Percentiles rank a stretch among this genome's conserved stretches.
phyloP scores from a whole-genome alignment of 2,113 vertebrate genomes.

The Baryphthengus martii region DNA sequence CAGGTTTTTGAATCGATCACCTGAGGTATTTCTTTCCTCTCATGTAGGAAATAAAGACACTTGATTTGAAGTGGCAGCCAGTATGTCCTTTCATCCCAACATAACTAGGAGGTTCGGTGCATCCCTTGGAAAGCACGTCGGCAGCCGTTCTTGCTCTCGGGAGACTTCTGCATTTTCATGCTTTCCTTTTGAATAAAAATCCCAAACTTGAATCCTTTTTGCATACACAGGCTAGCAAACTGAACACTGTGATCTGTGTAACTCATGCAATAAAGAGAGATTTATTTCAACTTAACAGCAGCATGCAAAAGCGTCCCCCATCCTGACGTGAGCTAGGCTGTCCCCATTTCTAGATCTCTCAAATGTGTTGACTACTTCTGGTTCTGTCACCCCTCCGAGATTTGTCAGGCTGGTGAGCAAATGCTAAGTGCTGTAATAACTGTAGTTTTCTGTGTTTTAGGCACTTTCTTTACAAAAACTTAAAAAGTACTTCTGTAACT shows the following conservation, averaged over 20 bases:
- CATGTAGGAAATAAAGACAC: not conserved
- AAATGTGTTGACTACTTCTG: not conserved
- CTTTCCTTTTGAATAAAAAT: not conserved
- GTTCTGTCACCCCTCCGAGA: not conserved
- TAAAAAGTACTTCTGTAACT: not conserved
- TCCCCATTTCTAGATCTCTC: not conserved
- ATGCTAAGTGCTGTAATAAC: not conserved
- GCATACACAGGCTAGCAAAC: not conserved
- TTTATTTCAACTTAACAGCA: not conserved
- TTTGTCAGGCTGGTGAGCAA: not conserved
- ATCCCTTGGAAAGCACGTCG: not conserved
- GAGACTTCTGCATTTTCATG: not conserved
- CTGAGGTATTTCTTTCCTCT: not conserved
- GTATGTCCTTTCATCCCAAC: not conserved
- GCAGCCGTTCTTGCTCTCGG: not conserved
- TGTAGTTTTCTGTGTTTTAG: not conserved
- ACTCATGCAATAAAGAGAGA: not conserved
- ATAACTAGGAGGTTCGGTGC: not conserved
- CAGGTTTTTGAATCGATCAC: not conserved
- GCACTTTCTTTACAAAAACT: not conserved
- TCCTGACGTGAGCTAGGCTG: not conserved
- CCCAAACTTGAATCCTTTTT: not conserved
- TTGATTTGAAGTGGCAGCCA: not conserved
- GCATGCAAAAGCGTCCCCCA: not conserved
- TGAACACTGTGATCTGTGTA: not conserved